Conservation (phyloP, 2,888 invertebrate species). For the Chromoteleia sp. region DNA sequence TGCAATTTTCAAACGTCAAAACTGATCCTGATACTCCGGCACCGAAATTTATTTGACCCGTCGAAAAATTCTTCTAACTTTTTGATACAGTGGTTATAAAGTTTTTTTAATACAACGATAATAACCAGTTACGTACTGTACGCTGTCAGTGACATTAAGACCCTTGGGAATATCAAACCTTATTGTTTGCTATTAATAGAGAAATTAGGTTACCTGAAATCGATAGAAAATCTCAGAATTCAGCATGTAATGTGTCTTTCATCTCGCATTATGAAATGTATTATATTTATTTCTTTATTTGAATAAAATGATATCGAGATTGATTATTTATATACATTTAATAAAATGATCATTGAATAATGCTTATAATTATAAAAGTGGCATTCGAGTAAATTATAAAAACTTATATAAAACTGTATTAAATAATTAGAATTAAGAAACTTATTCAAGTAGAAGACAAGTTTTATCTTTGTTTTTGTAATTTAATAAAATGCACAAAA, state of each 20-base stretch:
- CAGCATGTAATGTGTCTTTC: conserved; percentile 1
- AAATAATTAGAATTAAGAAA: no score
- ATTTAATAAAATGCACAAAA: no score
- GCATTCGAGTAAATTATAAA: no score
- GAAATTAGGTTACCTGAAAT: conserved; percentile 77
- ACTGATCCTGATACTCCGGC: not conserved
- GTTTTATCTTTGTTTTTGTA: no score
- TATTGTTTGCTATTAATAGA: conserved; percentile 78
- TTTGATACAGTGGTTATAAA: not conserved
- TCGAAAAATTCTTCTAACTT: no score
- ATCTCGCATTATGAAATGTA: not conserved
- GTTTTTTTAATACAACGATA: conserved; percentile 4
- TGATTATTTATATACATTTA: not conserved
- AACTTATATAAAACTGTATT: no score
- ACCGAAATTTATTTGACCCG: no score
- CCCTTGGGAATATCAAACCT: conserved; percentile 53
- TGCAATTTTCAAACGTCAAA: not conserved
- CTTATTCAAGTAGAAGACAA: no score
- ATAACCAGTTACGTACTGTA: conserved; percentile 21
- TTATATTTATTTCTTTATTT: no score
- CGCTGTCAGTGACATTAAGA: conserved; percentile 39
- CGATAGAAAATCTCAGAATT: conserved; percentile 56
- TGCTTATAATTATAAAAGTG: no score
- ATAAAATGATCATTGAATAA: not conserved
- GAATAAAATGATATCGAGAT: not conserved